Evolutionary conservation across 2,888 invertebrate genomes (phyloP).

Genomic region (Tetranychus piercei): DNA sequence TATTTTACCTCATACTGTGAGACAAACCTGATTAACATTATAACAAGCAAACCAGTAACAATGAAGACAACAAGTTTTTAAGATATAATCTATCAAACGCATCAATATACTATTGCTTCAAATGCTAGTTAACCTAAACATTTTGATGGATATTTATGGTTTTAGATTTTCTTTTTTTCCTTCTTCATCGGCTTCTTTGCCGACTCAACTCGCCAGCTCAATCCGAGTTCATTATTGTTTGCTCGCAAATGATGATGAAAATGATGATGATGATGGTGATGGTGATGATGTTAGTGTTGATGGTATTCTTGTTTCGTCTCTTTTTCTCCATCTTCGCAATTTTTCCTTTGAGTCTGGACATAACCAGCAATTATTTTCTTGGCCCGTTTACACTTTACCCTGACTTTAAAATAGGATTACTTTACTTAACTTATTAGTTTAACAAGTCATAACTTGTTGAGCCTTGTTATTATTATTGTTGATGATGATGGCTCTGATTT

Average conservation of each 20-base stretch:
- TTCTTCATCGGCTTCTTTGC: not conserved
- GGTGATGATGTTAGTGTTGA: not conserved
- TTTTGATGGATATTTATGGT: not conserved
- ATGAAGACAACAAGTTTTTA: not conserved
- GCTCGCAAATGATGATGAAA: not conserved
- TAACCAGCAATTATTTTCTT: not conserved
- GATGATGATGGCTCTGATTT: no score
- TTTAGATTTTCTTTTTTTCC: not conserved
- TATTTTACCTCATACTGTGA: not conserved
- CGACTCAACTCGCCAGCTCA: not conserved
- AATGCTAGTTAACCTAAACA: not conserved
- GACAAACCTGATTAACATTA: not conserved
- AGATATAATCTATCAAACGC: not conserved
- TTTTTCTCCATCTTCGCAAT: not conserved
- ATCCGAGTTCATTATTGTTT: not conserved
- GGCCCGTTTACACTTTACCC: not conserved
- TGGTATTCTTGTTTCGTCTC: not conserved
- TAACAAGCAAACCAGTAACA: not conserved
- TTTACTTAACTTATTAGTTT: not conserved
- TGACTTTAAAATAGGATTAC: not conserved
- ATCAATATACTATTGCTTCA: not conserved
- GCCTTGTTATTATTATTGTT: no score
- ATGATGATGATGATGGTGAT: not conserved
- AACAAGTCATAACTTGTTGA: not conserved
- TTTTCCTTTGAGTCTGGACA: not conserved